Evolutionary conservation across 2,113 vertebrate species (phyloP), one percentile per base, ranked within the genome.

Genomic region (Sebastes schlegelii): DNA sequence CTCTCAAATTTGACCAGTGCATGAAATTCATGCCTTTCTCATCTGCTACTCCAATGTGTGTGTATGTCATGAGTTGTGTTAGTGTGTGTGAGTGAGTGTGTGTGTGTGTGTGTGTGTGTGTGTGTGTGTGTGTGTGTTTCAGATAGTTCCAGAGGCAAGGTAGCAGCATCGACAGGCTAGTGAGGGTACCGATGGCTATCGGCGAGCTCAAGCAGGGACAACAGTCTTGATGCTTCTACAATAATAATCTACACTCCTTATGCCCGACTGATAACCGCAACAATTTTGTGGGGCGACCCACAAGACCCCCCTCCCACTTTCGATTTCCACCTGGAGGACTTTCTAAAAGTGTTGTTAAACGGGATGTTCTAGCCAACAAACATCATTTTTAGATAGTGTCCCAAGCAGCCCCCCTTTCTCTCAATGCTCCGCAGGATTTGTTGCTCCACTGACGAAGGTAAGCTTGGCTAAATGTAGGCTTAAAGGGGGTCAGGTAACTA

Each of bases 381-480:
- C 77, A 73, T 79, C 71, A 69, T 69, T 65, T 82, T 86, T 74
- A 83, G 80, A 77, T 19, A 43, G 71, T 70, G 62, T 82, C 55
- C 66, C 10, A 34, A 34, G 34, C 34, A 34, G 34, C 43, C 69
- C 23, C 12, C 0, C 12, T 51, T 34, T 34, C 34, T 34, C 74
- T 61, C 63, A 63, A 63, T 71, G 69, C 62, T 82, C 74, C 19
- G 57, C 55, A 79, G 87, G 78, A 85, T 86, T 72, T 82, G 77
- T 69, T 80, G 67, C 71, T 84, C 83, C 55, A 54, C 71, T 67
- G 76, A 73, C 76, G 64, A 77, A 66, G 57, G 74, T 83, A 86
- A 85, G 76, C 79, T 79, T 71, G 82, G 81, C 69, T 90, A 84
- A 87, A 90, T 78, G 62, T 71, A 26, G 51, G 76, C 43, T 66